Conservation (phyloP, 2,113 vertebrate genomes). For the Hemiprocne comata region DNA sequence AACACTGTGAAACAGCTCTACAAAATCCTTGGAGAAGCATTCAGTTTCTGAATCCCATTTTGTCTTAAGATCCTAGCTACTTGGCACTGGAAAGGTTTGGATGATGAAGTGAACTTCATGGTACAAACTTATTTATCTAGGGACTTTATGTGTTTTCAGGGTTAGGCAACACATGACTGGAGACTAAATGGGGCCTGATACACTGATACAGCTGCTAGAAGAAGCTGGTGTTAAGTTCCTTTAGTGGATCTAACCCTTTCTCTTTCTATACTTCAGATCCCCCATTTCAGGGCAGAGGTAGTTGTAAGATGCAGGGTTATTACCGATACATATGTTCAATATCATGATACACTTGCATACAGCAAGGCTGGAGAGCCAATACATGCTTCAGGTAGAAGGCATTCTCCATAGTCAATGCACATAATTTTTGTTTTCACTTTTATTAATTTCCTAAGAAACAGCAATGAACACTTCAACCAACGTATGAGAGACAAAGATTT, state of each 20-base stretch:
- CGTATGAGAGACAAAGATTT: slow-evolving; percentile 20
- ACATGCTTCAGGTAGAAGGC: background rate
- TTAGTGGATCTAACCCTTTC: background rate
- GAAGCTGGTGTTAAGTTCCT: background rate
- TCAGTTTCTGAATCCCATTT: background rate
- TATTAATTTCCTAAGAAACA: slow-evolving; percentile 30
- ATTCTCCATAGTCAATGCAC: background rate
- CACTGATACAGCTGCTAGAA: background rate
- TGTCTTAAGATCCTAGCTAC: background rate
- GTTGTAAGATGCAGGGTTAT: background rate
- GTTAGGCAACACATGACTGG: background rate
- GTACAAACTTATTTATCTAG: background rate
- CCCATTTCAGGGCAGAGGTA: background rate
- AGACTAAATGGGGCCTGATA: background rate
- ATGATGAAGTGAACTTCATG: background rate
- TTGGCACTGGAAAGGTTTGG: background rate
- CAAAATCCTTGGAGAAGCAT: background rate
- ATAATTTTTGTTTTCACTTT: background rate
- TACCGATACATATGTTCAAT: background rate
- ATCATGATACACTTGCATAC: background rate
- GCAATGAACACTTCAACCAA: background rate
- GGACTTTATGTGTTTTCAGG: background rate
- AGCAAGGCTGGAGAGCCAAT: background rate
- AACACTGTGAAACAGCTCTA: background rate
- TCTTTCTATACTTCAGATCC: background rate